A percentile compares a stretch with the other conserved stretches of the same genome.
phyloP scores from a whole-genome alignment of 2,888 invertebrate species.

The Polyommatus iphigenia region DNA sequence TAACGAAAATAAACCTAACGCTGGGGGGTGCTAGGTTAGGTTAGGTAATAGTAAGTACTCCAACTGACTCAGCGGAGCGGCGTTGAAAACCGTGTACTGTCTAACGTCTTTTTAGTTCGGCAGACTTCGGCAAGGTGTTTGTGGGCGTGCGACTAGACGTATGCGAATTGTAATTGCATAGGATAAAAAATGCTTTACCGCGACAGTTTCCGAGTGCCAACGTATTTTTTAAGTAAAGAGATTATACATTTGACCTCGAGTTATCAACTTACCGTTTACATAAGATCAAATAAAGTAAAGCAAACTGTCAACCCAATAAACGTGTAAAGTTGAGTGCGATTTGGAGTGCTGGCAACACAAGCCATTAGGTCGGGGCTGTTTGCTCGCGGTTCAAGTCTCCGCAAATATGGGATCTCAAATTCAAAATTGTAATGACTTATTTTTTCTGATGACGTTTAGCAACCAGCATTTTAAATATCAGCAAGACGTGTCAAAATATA shows the following conservation, averaged over 20 bases:
- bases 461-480: neutral
- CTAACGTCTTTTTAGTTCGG: no score
- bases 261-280: conserved; percentile 4
- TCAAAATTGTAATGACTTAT: conserved; percentile 2
- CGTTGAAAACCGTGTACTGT: no score
- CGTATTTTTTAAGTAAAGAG: no score
- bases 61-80: no score
- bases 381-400: conserved; percentile 24
- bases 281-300: conserved; percentile 9
- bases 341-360: conserved; percentile 29
- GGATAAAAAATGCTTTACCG: no score
- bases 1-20: no score
- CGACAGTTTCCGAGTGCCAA: no score
- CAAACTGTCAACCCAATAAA: conserved; percentile 14
- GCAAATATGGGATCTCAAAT: conserved; percentile 4
- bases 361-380: conserved; percentile 41
- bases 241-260: neutral
- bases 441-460: neutral
- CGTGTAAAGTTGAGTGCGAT: conserved; percentile 20
- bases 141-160: no score
- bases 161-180: no score
- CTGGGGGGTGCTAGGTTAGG: no score
- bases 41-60: no score
- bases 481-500: neutral
- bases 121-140: no score